These are phyloP conservation scores for Sinosuthora webbiana DNA, from an alignment of 2,113 vertebrate genomes.

Conservation along the genomic window DNA sequence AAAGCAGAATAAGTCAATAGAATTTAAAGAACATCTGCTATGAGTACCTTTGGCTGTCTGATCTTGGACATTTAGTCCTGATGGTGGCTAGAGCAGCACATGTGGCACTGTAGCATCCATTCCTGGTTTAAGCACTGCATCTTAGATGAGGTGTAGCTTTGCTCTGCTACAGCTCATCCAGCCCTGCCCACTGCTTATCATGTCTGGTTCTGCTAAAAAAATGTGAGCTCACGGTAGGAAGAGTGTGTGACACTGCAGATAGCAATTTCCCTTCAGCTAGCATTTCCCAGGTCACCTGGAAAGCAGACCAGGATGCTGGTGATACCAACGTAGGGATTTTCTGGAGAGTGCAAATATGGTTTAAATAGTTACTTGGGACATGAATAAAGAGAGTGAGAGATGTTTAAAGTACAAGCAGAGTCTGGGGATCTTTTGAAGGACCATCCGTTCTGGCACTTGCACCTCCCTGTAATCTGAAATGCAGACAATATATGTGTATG, in stretches of 20 bases:
- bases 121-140: neutral
- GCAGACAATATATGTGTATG: neutral
- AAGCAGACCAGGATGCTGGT: neutral
- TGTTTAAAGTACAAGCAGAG: neutral
- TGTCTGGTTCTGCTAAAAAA: neutral
- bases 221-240: neutral
- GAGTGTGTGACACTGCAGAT: neutral
- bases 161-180: neutral
- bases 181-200: neutral
- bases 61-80: neutral
- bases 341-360: neutral
- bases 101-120: rapidly evolving
- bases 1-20: neutral
- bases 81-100: neutral
- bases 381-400: neutral
- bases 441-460: neutral
- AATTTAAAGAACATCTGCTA: neutral
- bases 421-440: neutral
- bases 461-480: constrained; percentile 18
- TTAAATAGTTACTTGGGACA: constrained; percentile 9
- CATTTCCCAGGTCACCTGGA: neutral
- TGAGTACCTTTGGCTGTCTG: neutral
- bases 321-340: neutral
- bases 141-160: neutral
- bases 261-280: neutral